Percentiles rank a stretch among this genome's conserved stretches.
phyloP scores from a whole-genome alignment of 2,113 vertebrate species.

The Nibea albiflora region DNA sequence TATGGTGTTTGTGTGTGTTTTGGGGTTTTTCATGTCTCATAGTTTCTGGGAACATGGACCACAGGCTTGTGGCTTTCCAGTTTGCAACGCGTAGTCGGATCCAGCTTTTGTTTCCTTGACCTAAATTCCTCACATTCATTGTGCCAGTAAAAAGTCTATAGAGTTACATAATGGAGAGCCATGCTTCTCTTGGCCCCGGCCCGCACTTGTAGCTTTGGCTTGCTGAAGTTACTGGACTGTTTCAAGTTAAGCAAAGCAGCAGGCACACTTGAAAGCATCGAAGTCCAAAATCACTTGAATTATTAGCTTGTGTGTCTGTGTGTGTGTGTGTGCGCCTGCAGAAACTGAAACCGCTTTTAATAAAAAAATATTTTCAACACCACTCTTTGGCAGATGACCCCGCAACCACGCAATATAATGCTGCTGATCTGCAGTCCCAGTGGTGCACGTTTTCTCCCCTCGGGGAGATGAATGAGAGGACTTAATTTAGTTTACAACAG shows the following conservation, averaged over 20 bases:
- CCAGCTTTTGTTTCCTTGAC: constrained; percentile 81
- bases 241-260: constrained; percentile 48
- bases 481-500: constrained; percentile 58
- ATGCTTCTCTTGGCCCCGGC: constrained; percentile 50
- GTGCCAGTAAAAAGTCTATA: constrained; percentile 68
- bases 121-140: constrained; percentile 80
- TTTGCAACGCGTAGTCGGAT: constrained; percentile 37
- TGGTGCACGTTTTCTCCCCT: constrained; percentile 17
- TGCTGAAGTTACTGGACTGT: constrained; percentile 18
- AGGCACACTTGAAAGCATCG: background rate
- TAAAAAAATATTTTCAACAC: constrained; percentile 23
- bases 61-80: constrained; percentile 70
- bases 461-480: constrained; percentile 21
- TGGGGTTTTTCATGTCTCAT: constrained; percentile 49
- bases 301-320: background rate
- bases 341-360: background rate
- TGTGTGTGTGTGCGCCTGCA: background rate
- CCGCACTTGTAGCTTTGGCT: constrained; percentile 24
- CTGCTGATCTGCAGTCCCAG: constrained; percentile 63
- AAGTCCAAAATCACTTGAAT: constrained; percentile 5
- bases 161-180: constrained; percentile 71
- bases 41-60: constrained; percentile 72
- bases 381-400: constrained; percentile 42
- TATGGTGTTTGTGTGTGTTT: constrained; percentile 37
- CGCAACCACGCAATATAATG: constrained; percentile 24